These are phyloP conservation scores for Halcyon chelicuti DNA, from an alignment of 2,797 vertebrate species.

Conservation along the genomic window DNA sequence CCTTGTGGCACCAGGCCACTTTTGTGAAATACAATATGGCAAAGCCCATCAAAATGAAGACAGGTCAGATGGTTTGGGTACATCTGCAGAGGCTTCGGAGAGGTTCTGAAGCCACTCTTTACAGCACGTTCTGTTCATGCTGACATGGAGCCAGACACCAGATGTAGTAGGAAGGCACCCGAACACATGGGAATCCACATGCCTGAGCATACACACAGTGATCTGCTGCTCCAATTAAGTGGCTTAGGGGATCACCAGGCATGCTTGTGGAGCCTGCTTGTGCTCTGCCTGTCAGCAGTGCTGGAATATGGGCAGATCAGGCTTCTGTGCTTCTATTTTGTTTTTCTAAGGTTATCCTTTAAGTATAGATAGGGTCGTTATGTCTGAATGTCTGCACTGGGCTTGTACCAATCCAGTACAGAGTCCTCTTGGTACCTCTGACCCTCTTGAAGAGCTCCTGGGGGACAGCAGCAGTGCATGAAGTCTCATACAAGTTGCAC, in stretches of 20 bases:
- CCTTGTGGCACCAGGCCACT: neutral
- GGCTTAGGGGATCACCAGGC: constrained; percentile 20
- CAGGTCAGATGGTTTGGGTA: neutral
- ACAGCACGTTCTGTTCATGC: fast-evolving
- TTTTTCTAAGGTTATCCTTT: neutral
- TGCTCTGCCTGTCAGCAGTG: neutral
- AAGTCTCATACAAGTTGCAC: neutral
- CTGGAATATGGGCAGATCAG: neutral
- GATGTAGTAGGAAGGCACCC: neutral
- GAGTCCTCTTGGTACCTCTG: neutral
- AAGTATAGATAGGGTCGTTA: neutral
- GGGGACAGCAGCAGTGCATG: neutral
- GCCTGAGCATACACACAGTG: neutral
- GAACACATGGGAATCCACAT: constrained; percentile 50
- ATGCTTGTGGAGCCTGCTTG: neutral
- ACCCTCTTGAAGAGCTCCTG: neutral
- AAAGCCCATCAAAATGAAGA: neutral
- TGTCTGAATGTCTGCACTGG: neutral
- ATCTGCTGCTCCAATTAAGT: neutral
- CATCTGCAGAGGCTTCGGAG: neutral
- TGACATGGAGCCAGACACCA: neutral
- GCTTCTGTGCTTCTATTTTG: neutral
- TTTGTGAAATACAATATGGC: neutral
- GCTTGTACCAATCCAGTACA: neutral
- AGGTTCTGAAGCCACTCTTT: neutral